Base-by-base conservation (phyloP, 2,888 invertebrate species). In the Leucophenga montana region DNA sequence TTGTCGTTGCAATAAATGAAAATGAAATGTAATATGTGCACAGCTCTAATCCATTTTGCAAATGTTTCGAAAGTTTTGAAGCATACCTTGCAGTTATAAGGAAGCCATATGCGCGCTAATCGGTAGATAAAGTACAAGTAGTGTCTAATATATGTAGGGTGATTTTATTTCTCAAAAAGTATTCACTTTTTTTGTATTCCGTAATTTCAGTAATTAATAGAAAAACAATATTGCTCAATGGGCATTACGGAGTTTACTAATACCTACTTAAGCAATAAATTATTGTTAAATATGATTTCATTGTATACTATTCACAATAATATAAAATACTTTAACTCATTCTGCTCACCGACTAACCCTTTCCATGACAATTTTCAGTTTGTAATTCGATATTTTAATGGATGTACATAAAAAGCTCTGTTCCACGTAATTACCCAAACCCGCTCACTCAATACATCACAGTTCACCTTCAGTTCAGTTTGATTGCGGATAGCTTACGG, bases 371-470 rank as follows among this genome's bases (percentile, higher is more conserved):
- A 33, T 70, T 68, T 67, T 56, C 67, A 66, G 73, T 71, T 69
- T 78, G 85, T 82, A 86, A 86, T 76, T 71, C 57, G 79, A 86
- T 86, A 86, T 77, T 85, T 85, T 86, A 86, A 86, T 86, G 86
- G 86, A 78, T 79, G 74, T 73, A 72, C 76, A 77, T 39, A 39
- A 39, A 39, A 39, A 11, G 39, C 39, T 66, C 76, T 71, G 39
- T 39, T 39, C 39, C 39, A 11, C 39, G 39, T 11, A 39, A 39
- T 39, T 39, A 39, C 39, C 39, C 39, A 39, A 39, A 39, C 39
- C 39, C 39, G 39, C 11, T n/a, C n/a, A 1, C 39, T 39, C 9
- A 39, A 5, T 8, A 8, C 39, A 39, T 39, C 39, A 39, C 39
- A 39, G 27, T 4, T 27, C 27, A 27, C 4, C 4, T 27, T 27